These are phyloP conservation scores for Lophotriccus pileatus DNA, from an alignment of 2,797 vertebrate genomes.

Conservation along the genomic window DNA sequence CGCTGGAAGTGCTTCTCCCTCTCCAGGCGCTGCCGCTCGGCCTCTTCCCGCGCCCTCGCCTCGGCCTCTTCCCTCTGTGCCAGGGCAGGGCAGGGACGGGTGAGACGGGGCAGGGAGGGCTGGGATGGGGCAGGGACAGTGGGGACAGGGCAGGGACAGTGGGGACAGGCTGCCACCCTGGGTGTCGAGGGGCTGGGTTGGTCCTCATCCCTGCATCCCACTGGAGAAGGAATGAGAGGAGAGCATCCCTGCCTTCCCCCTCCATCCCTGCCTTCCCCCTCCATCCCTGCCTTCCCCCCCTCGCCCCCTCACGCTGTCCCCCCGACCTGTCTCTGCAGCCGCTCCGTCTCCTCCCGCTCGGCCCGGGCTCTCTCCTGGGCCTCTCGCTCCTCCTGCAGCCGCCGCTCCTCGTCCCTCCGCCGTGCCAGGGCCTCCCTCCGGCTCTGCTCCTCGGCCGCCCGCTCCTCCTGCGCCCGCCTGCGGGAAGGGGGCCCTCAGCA, in stretches of 20 bases:
- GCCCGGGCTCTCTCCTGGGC: constrained; percentile 83
- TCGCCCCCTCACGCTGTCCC: not conserved
- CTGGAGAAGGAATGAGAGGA: not conserved
- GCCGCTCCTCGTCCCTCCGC: constrained; percentile 76
- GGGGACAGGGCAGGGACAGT: rapidly evolving
- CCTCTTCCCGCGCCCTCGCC: constrained; percentile 86
- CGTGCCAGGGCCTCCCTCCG: constrained; percentile 83
- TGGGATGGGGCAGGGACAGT: not conserved
- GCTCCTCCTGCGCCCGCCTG: constrained; percentile 83
- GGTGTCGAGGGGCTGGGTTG: not conserved
- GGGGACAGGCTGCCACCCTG: not conserved
- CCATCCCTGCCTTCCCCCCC: not conserved
- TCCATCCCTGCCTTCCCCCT: not conserved
- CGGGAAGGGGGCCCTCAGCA: not conserved
- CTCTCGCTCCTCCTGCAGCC: constrained; percentile 74
- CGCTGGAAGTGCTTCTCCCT: constrained; percentile 96
- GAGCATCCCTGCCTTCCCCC: not conserved
- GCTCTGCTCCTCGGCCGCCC: constrained; percentile 82
- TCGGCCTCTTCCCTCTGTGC: constrained; percentile 92
- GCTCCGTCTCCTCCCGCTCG: constrained; percentile 86
- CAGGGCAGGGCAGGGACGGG: not conserved
- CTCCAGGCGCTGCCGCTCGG: constrained; percentile 90
- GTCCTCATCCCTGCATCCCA: rapidly evolving
- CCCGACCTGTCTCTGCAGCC: constrained; percentile 91
- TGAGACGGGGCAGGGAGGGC: not conserved